Evolutionary conservation across 2,888 invertebrate genomes (phyloP).

Genomic region (Morpho achilles): DNA sequence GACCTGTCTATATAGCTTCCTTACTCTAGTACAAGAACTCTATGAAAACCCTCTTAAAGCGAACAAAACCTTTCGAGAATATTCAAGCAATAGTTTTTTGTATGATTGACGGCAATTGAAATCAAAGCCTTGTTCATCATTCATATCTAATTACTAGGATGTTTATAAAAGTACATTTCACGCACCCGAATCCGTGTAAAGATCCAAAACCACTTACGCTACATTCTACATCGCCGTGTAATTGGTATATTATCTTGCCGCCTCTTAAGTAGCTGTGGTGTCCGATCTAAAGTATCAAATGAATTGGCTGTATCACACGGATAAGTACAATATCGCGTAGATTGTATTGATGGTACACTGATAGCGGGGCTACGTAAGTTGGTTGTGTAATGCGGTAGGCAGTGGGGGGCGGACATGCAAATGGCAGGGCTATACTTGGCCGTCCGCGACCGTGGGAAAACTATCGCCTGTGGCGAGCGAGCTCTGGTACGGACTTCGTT

Average conservation of each 20-base stretch:
- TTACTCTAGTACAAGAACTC: too few relatives aligned
- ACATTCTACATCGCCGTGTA: slow-evolving; percentile 23
- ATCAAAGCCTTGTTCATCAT: too few relatives aligned
- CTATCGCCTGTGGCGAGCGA: slow-evolving; percentile 76
- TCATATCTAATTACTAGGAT: too few relatives aligned
- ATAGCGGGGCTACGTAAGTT: slow-evolving; percentile 35
- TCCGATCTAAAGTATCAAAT: slow-evolving; percentile 31
- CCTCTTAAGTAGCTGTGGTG: slow-evolving; percentile 24
- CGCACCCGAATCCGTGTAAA: background rate
- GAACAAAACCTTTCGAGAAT: too few relatives aligned
- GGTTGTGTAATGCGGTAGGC: slow-evolving; percentile 67
- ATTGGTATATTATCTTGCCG: slow-evolving; percentile 24
- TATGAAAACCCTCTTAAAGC: too few relatives aligned
- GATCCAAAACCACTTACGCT: slow-evolving; percentile 3
- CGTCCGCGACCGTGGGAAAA: slow-evolving; percentile 76
- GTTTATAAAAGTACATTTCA: too few relatives aligned
- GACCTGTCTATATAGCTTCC: too few relatives aligned
- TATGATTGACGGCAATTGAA: too few relatives aligned
- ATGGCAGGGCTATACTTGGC: slow-evolving; percentile 72
- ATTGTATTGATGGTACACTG: slow-evolving; percentile 21
- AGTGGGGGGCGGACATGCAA: slow-evolving; percentile 71
- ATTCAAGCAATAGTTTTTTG: too few relatives aligned
- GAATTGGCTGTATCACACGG: slow-evolving; percentile 34
- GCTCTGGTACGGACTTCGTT: slow-evolving; percentile 49
- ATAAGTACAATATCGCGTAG: slow-evolving; percentile 35